Evolutionary conservation across 2,113 vertebrate genomes (phyloP), one percentile per base, ranked within the genome.

Genomic region (Ochotona curzoniae): DNA sequence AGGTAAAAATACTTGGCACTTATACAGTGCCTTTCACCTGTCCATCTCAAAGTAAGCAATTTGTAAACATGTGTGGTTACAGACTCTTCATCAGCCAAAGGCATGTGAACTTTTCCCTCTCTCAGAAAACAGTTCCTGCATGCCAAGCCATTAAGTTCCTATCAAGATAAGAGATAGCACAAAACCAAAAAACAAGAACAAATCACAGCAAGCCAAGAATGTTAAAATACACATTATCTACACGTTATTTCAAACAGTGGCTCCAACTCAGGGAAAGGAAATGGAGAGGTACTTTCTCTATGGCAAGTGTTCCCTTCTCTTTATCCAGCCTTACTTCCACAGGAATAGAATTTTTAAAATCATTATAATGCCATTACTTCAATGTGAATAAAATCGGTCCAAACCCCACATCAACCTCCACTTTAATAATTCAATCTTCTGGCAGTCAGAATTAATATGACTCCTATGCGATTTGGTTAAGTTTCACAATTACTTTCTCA

Each of bases 1-100:
- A 96, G 82, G 96, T 95, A 95, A 93, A 96, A 97, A 96, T 70
- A 83, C 82, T 87, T 96, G 95, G 69, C 97, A 94, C 80, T 96
- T 96, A 96, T 67, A 92, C 83, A 86, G 90, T 95, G 90, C 64
- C 84, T 96, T 95, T 96, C 93, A 95, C 96, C 95, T 96, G 96
- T 94, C 96, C 95, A 95, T 96, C 93, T 97, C 86, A 92, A 95
- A 96, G 83, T 64, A 96, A 90, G 94, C 85, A 95, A 90, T 96
- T 94, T 96, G 90, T 95, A 96, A 95, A 96, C 96, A 97, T 49
- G 64, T 75, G 92, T 57, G 94, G 82, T 92, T 95, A 75, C 30
- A 66, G 88, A 90, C 80, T 79, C 75, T 79, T 83, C 75, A 23
- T 81, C 88, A 86, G 74, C 73, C 32, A 76, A 61, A 91, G 49